These are phyloP conservation scores for Metopia argyrocephala DNA, from an alignment of 2,888 invertebrate genomes.

Conservation along the genomic window DNA sequence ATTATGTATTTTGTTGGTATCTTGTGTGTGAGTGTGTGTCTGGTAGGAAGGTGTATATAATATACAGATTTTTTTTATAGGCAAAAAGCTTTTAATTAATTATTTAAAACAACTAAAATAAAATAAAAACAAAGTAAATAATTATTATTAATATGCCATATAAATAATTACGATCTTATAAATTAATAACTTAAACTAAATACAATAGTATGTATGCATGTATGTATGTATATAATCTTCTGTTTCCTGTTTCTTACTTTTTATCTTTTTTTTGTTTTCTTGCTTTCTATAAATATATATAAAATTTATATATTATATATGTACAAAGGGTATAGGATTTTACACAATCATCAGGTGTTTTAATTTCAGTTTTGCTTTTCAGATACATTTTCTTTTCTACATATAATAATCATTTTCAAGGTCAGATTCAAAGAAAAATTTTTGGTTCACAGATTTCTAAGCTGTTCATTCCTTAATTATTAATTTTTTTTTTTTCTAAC, in stretches of 20 bases:
- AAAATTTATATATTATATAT: conserved; percentile 31
- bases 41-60: conserved; percentile 52
- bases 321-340: conserved; percentile 39
- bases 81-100: conserved; percentile 27
- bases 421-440: conserved; percentile 31
- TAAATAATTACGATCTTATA: conserved; percentile 17
- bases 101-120: conserved; percentile 10
- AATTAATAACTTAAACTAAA: conserved; percentile 31
- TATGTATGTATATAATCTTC: conserved; percentile 28
- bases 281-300: conserved; percentile 35
- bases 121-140: conserved; percentile 4
- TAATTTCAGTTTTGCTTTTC: conserved; percentile 31
- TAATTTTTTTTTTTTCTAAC: neutral
- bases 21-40: conserved; percentile 25
- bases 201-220: conserved; percentile 2
- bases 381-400: conserved; percentile 33
- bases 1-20: neutral
- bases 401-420: conserved; percentile 12
- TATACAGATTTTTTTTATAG: conserved; percentile 43
- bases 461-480: conserved; percentile 3
- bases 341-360: conserved; percentile 57
- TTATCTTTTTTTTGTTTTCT: neutral
- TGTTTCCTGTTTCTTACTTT: neutral
- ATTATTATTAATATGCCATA: conserved; percentile 1
- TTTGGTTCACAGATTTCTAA: conserved; percentile 44